phyloP scores from a whole-genome alignment of 2,888 invertebrate genomes.

The Dryobotodes eremita region DNA sequence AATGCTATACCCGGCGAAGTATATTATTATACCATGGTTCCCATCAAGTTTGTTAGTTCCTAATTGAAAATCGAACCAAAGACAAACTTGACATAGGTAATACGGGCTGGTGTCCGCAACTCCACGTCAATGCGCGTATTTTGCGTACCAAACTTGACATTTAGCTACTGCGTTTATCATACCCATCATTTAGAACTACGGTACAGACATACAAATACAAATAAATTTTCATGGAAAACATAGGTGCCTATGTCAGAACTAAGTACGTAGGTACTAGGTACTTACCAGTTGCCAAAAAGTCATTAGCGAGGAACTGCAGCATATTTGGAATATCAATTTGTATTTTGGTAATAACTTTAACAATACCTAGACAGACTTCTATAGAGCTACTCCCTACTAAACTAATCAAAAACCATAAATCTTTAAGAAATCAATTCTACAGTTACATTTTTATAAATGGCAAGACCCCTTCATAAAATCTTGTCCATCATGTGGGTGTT shows the following conservation, averaged over 20 bases:
- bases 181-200: background rate
- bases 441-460: constrained; percentile 35
- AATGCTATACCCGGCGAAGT: too few relatives aligned
- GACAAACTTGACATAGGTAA: background rate
- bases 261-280: too few relatives aligned
- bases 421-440: constrained; percentile 13
- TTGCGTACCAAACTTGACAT: background rate
- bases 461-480: constrained; percentile 2
- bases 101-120: too few relatives aligned
- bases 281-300: background rate
- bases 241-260: background rate
- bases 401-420: constrained; percentile 10
- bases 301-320: background rate
- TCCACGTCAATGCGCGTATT: too few relatives aligned
- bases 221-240: background rate
- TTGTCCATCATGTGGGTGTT: constrained; percentile 30
- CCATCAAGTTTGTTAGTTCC: background rate
- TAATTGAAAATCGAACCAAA: background rate
- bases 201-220: background rate
- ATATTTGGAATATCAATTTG: background rate
- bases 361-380: background rate
- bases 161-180: background rate
- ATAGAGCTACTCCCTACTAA: background rate
- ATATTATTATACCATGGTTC: too few relatives aligned
- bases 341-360: background rate